Percentiles rank a stretch among this genome's conserved stretches.
Evolutionary conservation across 2,113 vertebrate genomes (phyloP).

Genomic region (Pycnonotus jocosus): DNA sequence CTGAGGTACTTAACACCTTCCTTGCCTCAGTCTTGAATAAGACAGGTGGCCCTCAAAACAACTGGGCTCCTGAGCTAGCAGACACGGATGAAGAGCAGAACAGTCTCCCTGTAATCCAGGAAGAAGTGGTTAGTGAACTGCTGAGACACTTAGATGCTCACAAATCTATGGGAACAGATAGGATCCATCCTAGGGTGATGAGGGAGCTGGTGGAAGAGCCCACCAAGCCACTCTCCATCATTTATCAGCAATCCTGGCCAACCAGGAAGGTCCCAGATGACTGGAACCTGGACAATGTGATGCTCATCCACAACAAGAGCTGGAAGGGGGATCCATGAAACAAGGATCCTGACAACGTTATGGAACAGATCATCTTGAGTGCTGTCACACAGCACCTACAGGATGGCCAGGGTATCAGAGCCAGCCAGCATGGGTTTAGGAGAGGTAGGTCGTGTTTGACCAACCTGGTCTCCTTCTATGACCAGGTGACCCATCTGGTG

Average conservation of each 20-base stretch:
- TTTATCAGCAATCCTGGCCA: background rate
- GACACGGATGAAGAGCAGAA: background rate
- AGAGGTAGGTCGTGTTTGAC: background rate
- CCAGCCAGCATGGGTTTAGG: background rate
- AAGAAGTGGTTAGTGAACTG: background rate
- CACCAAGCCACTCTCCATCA: background rate
- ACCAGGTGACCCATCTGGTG: rapidly evolving
- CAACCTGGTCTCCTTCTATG: background rate
- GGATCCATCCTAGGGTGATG: background rate
- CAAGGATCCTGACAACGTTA: background rate
- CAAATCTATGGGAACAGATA: background rate
- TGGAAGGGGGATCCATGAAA: background rate
- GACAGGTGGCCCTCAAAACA: background rate
- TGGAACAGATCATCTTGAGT: background rate
- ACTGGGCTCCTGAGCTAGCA: background rate
- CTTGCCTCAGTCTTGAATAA: background rate
- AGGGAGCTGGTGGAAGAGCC: background rate
- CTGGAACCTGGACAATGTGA: background rate
- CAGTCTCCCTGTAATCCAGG: background rate
- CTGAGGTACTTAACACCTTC: background rate
- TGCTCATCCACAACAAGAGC: background rate
- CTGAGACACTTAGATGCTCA: background rate
- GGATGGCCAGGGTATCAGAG: background rate
- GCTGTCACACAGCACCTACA: background rate
- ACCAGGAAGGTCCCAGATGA: background rate